Evolutionary conservation across 2,888 invertebrate genomes (phyloP).

Genomic region (Plebejus argus): DNA sequence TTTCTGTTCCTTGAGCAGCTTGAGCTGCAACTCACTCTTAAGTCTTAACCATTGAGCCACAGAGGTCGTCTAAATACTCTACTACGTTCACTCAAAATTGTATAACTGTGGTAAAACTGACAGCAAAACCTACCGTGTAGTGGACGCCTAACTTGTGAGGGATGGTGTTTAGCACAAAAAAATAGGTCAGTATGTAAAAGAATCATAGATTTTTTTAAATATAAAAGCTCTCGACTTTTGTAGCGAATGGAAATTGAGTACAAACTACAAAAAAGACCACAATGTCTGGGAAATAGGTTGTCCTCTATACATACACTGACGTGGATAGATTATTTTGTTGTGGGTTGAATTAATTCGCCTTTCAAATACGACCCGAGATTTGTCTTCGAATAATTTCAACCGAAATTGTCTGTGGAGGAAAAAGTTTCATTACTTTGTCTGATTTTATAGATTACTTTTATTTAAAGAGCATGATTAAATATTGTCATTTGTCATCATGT

Average conservation of each 20-base stretch:
- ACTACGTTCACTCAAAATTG: too few relatives aligned
- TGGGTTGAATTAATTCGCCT: constrained; percentile 28
- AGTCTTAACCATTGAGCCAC: too few relatives aligned
- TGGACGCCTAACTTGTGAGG: too few relatives aligned
- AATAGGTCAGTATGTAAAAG: neutral
- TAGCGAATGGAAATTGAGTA: constrained; percentile 38
- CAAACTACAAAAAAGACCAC: constrained; percentile 37
- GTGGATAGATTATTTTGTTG: constrained; percentile 35
- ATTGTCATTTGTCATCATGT: too few relatives aligned
- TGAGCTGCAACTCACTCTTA: too few relatives aligned
- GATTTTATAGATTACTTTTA: neutral
- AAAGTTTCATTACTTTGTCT: neutral
- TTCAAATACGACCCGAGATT: constrained; percentile 16
- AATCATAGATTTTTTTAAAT: constrained; percentile 4
- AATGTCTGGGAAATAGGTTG: constrained; percentile 39
- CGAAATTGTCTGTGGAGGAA: constrained; percentile 3
- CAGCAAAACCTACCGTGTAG: too few relatives aligned
- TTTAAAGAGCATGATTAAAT: too few relatives aligned
- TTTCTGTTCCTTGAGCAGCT: too few relatives aligned
- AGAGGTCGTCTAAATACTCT: too few relatives aligned
- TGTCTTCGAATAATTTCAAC: constrained; percentile 3
- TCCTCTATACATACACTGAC: constrained; percentile 36
- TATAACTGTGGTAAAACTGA: too few relatives aligned
- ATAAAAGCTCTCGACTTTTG: constrained; percentile 17
- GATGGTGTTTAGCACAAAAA: neutral